Conservation (phyloP, 2,888 invertebrate genomes). For the Petrolisthes cinctipes region DNA sequence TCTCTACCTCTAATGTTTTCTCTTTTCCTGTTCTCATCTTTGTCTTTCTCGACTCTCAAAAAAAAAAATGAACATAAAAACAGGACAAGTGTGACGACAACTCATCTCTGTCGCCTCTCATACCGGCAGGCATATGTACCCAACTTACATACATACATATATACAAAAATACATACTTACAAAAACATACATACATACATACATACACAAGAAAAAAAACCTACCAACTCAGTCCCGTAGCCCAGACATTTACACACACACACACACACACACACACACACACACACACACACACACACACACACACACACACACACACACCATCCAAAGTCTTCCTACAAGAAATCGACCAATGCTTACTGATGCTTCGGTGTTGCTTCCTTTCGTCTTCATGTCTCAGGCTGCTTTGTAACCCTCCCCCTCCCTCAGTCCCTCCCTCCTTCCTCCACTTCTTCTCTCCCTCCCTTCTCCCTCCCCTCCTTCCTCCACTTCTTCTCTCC, state of each 20-base stretch:
- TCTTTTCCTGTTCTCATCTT: too few species aligned
- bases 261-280: constrained; percentile 1
- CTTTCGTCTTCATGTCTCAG: not conserved
- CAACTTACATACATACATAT: not conserved
- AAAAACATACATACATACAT: not conserved
- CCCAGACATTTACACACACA: not conserved
- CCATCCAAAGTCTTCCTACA: not conserved
- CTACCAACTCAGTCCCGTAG: not conserved
- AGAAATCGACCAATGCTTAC: not conserved
- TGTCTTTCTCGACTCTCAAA: too few species aligned
- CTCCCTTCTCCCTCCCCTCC: too few species aligned
- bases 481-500: not conserved
- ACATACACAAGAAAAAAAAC: not conserved
- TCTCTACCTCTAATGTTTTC: too few species aligned
- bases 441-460: too few species aligned
- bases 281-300: constrained; percentile 1
- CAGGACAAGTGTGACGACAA: too few species aligned
- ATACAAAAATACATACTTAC: not conserved
- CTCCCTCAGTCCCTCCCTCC: not conserved
- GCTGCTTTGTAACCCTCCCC: not conserved
- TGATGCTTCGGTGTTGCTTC: not conserved
- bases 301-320: not conserved
- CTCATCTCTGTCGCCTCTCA: too few species aligned
- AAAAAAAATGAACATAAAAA: too few species aligned
- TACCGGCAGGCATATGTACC: too few species aligned